A percentile compares a stretch with the other conserved stretches of the same genome.
Evolutionary conservation across 2,888 invertebrate species (phyloP).

Genomic region (Agriotes lineatus): DNA sequence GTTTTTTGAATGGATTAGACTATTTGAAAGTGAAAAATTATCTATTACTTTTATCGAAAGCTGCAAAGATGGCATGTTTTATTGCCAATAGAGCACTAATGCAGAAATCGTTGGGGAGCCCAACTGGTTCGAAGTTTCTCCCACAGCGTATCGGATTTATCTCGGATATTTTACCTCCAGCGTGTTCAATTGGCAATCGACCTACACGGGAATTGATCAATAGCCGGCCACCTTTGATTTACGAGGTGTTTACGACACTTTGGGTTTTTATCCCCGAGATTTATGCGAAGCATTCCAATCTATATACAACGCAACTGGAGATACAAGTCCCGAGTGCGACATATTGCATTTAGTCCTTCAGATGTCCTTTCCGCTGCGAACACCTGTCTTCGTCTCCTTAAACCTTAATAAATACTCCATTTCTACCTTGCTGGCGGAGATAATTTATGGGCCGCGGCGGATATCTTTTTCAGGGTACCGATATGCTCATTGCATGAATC

Average conservation of each 20-base stretch:
- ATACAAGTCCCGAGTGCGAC: conserved; percentile 41
- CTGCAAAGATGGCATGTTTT: no score
- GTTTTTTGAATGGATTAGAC: no score
- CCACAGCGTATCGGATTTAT: conserved; percentile 22
- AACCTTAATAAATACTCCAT: conserved; percentile 30
- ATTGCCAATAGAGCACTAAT: no score
- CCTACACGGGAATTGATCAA: conserved; percentile 54
- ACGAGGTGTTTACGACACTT: conserved; percentile 55
- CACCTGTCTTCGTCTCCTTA: conserved; percentile 37
- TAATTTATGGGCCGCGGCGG: conserved; percentile 2
- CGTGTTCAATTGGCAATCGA: conserved; percentile 46
- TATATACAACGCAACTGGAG: conserved; percentile 46
- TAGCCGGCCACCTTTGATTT: conserved; percentile 55
- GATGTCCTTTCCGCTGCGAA: conserved; percentile 30
- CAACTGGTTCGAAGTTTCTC: no score
- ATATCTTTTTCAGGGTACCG: conserved; percentile 24
- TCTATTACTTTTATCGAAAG: neutral
- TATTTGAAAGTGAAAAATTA: no score
- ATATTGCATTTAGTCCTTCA: conserved; percentile 36
- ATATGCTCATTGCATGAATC: conserved; percentile 35
- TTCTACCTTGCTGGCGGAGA: conserved; percentile 18
- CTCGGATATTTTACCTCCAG: conserved; percentile 30
- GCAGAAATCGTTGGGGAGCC: no score
- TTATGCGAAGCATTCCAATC: conserved; percentile 47
- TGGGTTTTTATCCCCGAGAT: conserved; percentile 44